A percentile compares a stretch with the other conserved stretches of the same genome.
These are phyloP conservation scores for Mythimna albipuncta DNA, from an alignment of 2,888 invertebrate genomes.

Conservation along the genomic window DNA sequence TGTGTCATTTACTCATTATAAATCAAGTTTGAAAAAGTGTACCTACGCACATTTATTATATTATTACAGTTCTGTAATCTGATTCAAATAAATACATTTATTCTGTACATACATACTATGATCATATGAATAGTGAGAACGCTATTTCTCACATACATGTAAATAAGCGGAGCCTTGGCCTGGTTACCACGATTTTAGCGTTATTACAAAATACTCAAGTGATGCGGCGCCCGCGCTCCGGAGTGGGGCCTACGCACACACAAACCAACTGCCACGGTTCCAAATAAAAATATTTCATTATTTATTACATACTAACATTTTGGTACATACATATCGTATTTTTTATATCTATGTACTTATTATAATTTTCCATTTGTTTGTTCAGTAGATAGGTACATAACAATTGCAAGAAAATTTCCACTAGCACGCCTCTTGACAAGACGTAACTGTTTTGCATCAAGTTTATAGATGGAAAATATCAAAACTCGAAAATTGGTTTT, in stretches of 20 bases:
- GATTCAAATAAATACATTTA: slow-evolving; percentile 49
- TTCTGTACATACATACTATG: slow-evolving; percentile 51
- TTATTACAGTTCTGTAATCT: slow-evolving; percentile 38
- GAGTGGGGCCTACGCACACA: slow-evolving; percentile 54
- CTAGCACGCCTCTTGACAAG: background rate
- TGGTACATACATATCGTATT: slow-evolving; percentile 2
- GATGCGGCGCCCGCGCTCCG: slow-evolving; percentile 78
- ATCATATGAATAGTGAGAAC: slow-evolving; percentile 74
- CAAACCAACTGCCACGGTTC: slow-evolving; percentile 25
- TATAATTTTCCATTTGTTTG: background rate
- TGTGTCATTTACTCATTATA: slow-evolving; percentile 11
- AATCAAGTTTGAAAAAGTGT: slow-evolving; percentile 30
- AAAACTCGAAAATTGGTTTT: too few species aligned
- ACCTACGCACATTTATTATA: slow-evolving; percentile 11
- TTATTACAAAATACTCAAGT: slow-evolving; percentile 87
- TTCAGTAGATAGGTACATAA: background rate
- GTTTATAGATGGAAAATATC: too few species aligned
- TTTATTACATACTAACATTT: slow-evolving; percentile 6
- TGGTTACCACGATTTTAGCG: slow-evolving; percentile 90
- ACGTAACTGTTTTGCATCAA: too few species aligned
- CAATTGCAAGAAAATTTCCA: background rate
- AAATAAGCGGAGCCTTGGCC: slow-evolving; percentile 89
- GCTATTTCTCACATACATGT: slow-evolving; percentile 89
- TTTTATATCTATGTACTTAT: slow-evolving; percentile 10
- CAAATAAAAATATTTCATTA: slow-evolving; percentile 33